A percentile compares a stretch with the other conserved stretches of the same genome.
These are phyloP conservation scores for Hemicordylus capensis DNA, from an alignment of 2,113 vertebrate genomes.

Conservation along the genomic window DNA sequence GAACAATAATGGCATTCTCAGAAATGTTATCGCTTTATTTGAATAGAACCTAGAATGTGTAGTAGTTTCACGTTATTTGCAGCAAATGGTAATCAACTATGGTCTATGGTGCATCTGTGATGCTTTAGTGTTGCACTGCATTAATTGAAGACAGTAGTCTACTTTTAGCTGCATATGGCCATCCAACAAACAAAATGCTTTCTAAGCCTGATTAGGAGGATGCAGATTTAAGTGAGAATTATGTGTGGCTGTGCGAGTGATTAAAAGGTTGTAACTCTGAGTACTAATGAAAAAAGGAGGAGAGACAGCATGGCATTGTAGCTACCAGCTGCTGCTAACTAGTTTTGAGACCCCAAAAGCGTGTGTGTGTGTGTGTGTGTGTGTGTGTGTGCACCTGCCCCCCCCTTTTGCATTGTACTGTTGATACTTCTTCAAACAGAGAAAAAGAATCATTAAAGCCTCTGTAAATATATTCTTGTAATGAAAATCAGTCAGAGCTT, in stretches of 20 bases:
- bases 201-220: background rate
- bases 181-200: background rate
- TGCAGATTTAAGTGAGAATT: background rate
- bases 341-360: no score
- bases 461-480: background rate
- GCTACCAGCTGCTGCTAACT: background rate
- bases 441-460: accelerated
- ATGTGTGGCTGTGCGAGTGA: background rate
- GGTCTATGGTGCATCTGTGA: background rate
- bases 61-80: background rate
- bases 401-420: accelerated
- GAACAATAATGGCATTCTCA: no score
- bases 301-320: background rate
- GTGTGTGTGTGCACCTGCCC: background rate
- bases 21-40: background rate
- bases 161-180: background rate
- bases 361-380: background rate
- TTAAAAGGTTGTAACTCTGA: background rate
- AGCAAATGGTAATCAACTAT: background rate
- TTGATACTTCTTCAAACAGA: accelerated
- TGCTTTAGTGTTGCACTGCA: background rate
- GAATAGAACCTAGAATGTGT: background rate
- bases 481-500: background rate
- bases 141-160: background rate
- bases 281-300: no score